A percentile compares a stretch with the other conserved stretches of the same genome.
phyloP scores from a whole-genome alignment of 2,113 vertebrate species.

The Festucalex cinctus region DNA sequence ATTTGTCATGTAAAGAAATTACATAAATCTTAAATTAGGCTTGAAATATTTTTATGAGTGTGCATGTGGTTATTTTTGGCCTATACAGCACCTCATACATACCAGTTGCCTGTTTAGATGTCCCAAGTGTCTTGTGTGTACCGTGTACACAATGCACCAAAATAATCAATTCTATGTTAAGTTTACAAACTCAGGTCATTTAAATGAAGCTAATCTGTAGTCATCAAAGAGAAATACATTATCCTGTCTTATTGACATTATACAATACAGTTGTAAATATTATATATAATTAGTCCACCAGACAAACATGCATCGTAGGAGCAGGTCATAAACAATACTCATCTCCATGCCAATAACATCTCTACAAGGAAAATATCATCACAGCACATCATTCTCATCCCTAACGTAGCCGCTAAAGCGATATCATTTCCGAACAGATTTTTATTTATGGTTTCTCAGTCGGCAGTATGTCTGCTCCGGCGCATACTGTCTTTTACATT shows the following conservation, averaged over 20 bases:
- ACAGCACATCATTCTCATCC: slow-evolving; percentile 44
- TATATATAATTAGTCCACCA: neutral
- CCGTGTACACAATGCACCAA: no score
- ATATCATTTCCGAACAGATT: slow-evolving; percentile 48
- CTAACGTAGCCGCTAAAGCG: slow-evolving; percentile 64
- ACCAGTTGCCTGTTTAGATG: no score
- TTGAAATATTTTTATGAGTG: no score
- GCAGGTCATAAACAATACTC: neutral
- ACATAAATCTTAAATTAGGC: no score
- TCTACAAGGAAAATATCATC: neutral
- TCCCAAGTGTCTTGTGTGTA: no score
- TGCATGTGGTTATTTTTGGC: no score
- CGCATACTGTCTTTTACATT: slow-evolving; percentile 66
- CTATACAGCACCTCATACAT: no score
- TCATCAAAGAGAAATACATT: neutral
- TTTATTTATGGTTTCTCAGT: slow-evolving; percentile 46
- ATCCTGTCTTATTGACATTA: neutral
- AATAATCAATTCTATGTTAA: no score
- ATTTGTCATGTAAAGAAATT: no score
- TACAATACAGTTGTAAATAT: no score
- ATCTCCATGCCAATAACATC: neutral
- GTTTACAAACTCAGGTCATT: no score
- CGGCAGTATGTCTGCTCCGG: slow-evolving; percentile 56
- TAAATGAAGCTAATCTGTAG: no score
- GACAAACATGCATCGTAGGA: neutral